Evolutionary conservation across 2,797 vertebrate genomes (phyloP), one percentile per base, ranked within the genome.

Genomic region (Pseudochaenichthys georgianus): DNA sequence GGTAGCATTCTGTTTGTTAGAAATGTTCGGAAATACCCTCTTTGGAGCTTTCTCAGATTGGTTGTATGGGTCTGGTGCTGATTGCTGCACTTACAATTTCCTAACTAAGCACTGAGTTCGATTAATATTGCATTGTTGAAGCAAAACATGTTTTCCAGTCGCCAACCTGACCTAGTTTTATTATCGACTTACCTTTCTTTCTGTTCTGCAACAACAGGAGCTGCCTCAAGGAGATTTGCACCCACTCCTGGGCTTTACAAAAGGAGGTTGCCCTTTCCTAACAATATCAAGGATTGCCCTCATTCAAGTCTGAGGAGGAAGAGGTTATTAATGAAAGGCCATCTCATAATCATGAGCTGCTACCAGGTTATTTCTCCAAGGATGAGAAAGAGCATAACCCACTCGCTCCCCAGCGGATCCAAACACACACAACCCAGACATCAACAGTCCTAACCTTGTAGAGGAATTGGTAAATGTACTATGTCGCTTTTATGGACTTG

Each of bases 241-340:
- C 50, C 71, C 62, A 82, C 78, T 77, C 70, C 11, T 45, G 76
- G 70, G 87, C 52, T 85, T 89, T 73, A 78, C 47, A 75, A 76
- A 82, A 78, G 55, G 55, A 77, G 54, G 60, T 64, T 58, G 48
- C 23, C 54, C 50, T 81, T 74, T 80, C 52, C 70, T 68, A 57
- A 80, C 43, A 81, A 81, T 84, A 81, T 83, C 78, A 68, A 74
- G 60, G 75, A 82, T 81, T 78, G 86, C 75, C 83, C 86, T 89
- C 82, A 81, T 90, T 90, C 54, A 61, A 69, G 43, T 47, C 19
- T 58, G 45, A 64, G 61, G 55, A 67, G 17, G 52, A 31, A 3
- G 45, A 73, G 66, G 68, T 80, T 66, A 75, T 81, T 74, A 60
- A 62, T 12, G 45, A 75, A 73, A 60, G 51, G n/a, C 60, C 38